These are phyloP conservation scores for Hymenochirus boettgeri DNA, from an alignment of 2,113 vertebrate genomes.

Conservation along the genomic window DNA sequence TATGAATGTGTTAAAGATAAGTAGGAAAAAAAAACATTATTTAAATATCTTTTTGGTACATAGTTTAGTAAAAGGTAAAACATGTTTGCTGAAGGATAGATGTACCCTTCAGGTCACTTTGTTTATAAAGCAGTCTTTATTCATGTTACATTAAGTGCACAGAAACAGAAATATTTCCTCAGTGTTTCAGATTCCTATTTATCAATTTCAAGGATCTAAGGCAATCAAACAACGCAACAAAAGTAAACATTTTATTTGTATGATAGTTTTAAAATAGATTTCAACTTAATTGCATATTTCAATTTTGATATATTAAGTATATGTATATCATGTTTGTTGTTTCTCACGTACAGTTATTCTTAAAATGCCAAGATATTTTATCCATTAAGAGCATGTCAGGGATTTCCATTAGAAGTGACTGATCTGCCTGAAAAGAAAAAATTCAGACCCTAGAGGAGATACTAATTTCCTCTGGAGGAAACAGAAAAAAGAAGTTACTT, in stretches of 20 bases:
- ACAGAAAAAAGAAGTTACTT: constrained; percentile 19
- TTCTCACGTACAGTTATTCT: too few relatives aligned
- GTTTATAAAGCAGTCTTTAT: neutral
- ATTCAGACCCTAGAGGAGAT: too few relatives aligned
- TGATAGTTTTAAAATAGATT: too few relatives aligned
- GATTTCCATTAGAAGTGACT: too few relatives aligned
- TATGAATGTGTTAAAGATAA: neutral
- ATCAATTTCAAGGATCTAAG: neutral
- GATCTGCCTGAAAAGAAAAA: too few relatives aligned
- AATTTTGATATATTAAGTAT: too few relatives aligned
- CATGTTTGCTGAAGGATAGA: neutral
- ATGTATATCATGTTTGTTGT: too few relatives aligned
- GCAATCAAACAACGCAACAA: neutral
- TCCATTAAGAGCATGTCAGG: too few relatives aligned
- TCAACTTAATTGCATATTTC: too few relatives aligned
- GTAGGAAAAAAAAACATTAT: constrained; percentile 2
- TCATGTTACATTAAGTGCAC: neutral
- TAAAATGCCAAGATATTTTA: too few relatives aligned
- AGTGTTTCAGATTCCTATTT: neutral
- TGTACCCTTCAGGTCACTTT: neutral
- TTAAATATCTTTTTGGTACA: constrained; percentile 4
- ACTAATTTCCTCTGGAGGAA: constrained; percentile 23
- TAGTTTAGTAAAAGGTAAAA: constrained; percentile 4
- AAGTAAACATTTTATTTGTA: too few relatives aligned
- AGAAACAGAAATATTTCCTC: neutral